Evolutionary conservation across 1,140 invertebrate species (phyloP).

Genomic region (Hycleus cichorii): DNA sequence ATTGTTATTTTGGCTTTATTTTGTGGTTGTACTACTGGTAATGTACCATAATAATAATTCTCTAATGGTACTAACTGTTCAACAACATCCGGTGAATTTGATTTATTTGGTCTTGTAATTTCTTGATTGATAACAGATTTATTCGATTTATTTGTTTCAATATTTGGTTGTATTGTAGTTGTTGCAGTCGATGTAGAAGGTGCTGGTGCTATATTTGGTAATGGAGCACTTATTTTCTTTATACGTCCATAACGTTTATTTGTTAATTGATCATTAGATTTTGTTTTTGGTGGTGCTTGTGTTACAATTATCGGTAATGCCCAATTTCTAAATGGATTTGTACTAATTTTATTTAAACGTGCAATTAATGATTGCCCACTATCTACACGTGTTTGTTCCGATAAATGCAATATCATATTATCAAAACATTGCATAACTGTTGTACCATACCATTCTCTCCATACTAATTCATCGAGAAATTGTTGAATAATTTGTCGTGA

Average conservation of each 20-base stretch:
- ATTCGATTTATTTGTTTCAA: constrained; percentile 21
- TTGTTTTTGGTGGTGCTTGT: constrained; percentile 11
- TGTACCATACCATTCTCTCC: constrained; percentile 62
- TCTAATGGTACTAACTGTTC: constrained; percentile 44
- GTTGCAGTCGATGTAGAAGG: constrained; percentile 1
- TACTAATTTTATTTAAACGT: constrained; percentile 42
- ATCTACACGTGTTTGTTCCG: constrained; percentile 64
- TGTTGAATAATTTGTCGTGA: constrained; percentile 81
- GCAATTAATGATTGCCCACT: constrained; percentile 44
- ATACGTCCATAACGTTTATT: constrained; percentile 1
- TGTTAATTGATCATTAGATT: neutral
- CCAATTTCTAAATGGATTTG: constrained; percentile 77
- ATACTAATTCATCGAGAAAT: constrained; percentile 75
- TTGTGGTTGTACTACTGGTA: constrained; percentile 22
- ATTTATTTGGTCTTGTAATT: constrained; percentile 34
- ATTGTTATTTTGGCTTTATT: constrained; percentile 23
- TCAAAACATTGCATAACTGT: constrained; percentile 71
- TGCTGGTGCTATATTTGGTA: neutral
- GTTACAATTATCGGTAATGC: constrained; percentile 33
- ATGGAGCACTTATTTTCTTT: neutral
- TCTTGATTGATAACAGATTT: constrained; percentile 12
- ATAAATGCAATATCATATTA: constrained; percentile 69
- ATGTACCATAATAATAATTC: constrained; percentile 54
- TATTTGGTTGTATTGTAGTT: neutral
- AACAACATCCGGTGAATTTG: constrained; percentile 30